phyloP scores from a whole-genome alignment of 2,797 vertebrate genomes.

The Dallia pectoralis region DNA sequence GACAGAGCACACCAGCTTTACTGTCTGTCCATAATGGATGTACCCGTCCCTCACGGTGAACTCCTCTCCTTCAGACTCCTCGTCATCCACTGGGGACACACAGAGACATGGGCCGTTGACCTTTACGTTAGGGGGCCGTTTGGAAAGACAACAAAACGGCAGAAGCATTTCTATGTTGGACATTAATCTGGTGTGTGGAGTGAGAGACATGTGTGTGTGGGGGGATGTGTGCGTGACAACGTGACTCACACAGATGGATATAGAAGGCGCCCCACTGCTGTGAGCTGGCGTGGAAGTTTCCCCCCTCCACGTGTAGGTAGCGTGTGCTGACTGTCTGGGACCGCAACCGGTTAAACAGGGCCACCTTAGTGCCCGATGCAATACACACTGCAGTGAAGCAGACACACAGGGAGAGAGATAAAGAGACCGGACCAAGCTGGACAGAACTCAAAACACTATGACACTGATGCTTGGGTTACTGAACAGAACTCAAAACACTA shows the following conservation, averaged over 20 bases:
- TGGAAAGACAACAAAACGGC: no score
- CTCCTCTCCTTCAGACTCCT: conserved; percentile 98
- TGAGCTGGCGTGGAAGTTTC: conserved; percentile 98
- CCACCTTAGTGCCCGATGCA: conserved; percentile 98
- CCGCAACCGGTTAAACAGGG: conserved; percentile 95
- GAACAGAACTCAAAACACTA: background rate
- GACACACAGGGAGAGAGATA: conserved; percentile 10
- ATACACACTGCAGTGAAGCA: conserved; percentile 85
- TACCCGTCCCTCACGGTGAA: conserved; percentile 98
- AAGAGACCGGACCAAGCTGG: background rate
- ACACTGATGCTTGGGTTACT: no score
- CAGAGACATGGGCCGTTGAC: background rate
- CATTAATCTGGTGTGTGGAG: background rate
- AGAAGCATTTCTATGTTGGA: no score
- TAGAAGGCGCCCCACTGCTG: conserved; percentile 99
- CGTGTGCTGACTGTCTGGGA: conserved; percentile 98
- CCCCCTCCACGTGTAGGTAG: conserved; percentile 97
- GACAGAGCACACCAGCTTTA: conserved; percentile 97
- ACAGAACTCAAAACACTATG: background rate
- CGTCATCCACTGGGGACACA: conserved; percentile 75
- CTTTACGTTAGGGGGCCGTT: background rate
- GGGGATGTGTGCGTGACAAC: background rate
- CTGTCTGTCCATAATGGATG: conserved; percentile 97
- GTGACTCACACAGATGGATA: conserved; percentile 93
- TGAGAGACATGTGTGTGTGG: background rate